Conservation (phyloP, 2,113 vertebrate species). For the Pseudolaguvia tuberculata region DNA sequence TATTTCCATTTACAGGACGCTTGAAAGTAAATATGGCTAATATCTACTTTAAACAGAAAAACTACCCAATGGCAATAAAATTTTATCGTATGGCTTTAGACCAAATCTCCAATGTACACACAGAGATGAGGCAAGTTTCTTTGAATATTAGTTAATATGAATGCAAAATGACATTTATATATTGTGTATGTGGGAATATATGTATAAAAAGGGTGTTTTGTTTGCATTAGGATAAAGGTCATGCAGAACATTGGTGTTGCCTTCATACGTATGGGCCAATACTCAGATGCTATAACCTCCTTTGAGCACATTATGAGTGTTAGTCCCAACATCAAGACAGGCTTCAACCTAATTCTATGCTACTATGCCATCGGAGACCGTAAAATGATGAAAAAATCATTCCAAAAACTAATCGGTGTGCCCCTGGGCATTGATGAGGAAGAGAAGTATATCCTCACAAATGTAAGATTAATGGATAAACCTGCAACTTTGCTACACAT, state of each 20-base stretch:
- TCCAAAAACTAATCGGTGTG: constrained; percentile 88
- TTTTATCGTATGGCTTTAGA: constrained; percentile 98
- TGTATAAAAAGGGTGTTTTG: neutral
- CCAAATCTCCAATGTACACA: constrained; percentile 86
- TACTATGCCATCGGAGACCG: constrained; percentile 85
- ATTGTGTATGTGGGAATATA: neutral
- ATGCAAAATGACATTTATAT: neutral
- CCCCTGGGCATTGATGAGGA: constrained; percentile 86
- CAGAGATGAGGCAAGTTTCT: constrained; percentile 79
- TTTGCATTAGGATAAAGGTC: constrained; percentile 83
- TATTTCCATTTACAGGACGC: constrained; percentile 69
- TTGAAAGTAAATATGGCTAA: constrained; percentile 97
- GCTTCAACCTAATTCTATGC: constrained; percentile 88
- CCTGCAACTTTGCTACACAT: neutral
- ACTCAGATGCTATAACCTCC: constrained; percentile 84
- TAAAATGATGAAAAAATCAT: constrained; percentile 94
- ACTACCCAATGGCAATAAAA: constrained; percentile 93
- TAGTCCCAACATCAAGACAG: constrained; percentile 85
- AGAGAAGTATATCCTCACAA: constrained; percentile 84
- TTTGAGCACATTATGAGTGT: constrained; percentile 91
- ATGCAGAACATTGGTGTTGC: constrained; percentile 96
- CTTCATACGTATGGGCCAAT: constrained; percentile 88
- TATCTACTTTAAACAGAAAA: constrained; percentile 93
- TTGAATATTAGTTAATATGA: neutral
- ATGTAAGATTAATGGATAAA: constrained; percentile 70